Evolutionary conservation across 2,113 vertebrate genomes (phyloP), one percentile per base, ranked within the genome.

Genomic region (Bujurquina vittata): DNA sequence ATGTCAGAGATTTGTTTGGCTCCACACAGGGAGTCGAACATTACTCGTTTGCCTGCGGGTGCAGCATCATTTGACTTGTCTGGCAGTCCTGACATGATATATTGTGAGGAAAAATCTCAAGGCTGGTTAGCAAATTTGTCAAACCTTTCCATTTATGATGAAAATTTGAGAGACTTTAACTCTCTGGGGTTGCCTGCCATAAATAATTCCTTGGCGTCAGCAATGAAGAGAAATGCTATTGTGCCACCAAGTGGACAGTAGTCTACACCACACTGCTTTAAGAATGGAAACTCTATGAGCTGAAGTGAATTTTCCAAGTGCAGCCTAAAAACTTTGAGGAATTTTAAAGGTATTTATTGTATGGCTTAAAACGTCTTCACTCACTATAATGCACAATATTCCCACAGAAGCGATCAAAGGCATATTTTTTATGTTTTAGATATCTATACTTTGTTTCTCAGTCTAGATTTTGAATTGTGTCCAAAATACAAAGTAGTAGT

Each of bases 241-340:
- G 63, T 85, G 93, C 91, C 94, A 81, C 87, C 91, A 26, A 85
- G 91, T 93, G 94, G 94, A 89, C 87, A 88, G 8, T 40, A 26
- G 58, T 43, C n/a, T 11, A 55, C 75, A 92, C 31, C 23, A 73
- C 88, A 87, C 1, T 29, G 12, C 31, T 72, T 29, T 72, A 52
- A 72, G 65, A 72, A 52, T 20, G 43, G 17, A 20, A 72, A 72
- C 20, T 72, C 17, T 54, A 54, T 72, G 18, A 33, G 43, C 0
- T 1, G 54, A 72, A 12, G 26, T 7, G 31, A 49, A 31, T 31
- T 0, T 52, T 72, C 17, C 26, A 72, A 72, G 17, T 6, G 17
- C 15, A 18, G 46, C 5, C 3, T 49, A 49, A 17, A 49, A 49
- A 3, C 1, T 17, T 49, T 49, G 15, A 49, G 46, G 15, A 49